A percentile compares a stretch with the other conserved stretches of the same genome.
phyloP scores from a whole-genome alignment of 53 echinoderm and acorn worm species.

The Luidia sarsii region DNA sequence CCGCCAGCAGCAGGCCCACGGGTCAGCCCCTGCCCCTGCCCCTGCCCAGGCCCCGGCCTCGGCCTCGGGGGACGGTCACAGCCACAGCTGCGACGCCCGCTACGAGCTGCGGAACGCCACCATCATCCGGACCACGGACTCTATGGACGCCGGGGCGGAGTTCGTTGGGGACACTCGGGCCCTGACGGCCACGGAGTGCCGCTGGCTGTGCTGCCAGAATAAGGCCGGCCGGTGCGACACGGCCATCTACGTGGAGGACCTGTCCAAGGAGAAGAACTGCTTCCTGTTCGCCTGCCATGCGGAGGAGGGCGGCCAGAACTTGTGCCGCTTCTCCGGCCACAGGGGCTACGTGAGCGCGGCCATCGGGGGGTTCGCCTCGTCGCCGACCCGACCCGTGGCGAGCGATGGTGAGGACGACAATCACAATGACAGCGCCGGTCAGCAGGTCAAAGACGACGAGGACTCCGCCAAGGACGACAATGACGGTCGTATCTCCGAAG shows the following conservation, averaged over 20 bases:
- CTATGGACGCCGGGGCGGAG: conserved; percentile 62
- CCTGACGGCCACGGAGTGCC: conserved; percentile 58
- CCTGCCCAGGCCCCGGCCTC: background rate
- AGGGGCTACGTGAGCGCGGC: conserved; percentile 56
- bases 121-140: conserved; percentile 90
- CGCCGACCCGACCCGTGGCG: background rate
- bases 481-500: too few relatives aligned
- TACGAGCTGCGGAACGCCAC: conserved; percentile 38
- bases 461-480: background rate
- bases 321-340: conserved; percentile 67
- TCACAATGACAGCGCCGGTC: background rate
- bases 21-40: too few relatives aligned
- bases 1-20: too few relatives aligned
- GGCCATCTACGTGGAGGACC: conserved; percentile 59
- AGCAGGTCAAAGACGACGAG: background rate
- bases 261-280: conserved; percentile 58
- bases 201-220: conserved; percentile 63
- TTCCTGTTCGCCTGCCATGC: conserved; percentile 67
- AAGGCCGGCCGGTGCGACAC: conserved; percentile 67
- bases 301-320: conserved; percentile 13
- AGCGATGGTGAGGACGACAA: background rate
- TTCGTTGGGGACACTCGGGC: conserved; percentile 60
- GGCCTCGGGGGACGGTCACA: too few relatives aligned
- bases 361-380: conserved; percentile 58
- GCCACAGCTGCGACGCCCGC: conserved; percentile 12